Evolutionary conservation across 1,140 invertebrate genomes (phyloP).

Genomic region (Diuraphis noxia): DNA sequence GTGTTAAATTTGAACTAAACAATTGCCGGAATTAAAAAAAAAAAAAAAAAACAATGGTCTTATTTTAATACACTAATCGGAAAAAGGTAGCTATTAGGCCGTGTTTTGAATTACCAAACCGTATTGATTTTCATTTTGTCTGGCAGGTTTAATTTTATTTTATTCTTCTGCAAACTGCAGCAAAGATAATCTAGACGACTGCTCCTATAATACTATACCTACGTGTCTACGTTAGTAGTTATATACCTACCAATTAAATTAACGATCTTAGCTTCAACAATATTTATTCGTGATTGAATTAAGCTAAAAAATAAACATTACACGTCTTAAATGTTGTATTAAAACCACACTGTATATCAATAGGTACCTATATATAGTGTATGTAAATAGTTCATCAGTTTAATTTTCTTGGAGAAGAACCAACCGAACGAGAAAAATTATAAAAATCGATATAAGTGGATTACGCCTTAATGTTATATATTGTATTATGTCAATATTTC

Average conservation of each 20-base stretch:
- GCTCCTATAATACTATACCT: background rate
- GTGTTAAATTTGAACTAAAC: constrained; percentile 7
- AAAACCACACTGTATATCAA: no score
- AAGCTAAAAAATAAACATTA: background rate
- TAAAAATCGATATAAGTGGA: background rate
- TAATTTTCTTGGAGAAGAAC: background rate
- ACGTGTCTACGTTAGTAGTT: no score
- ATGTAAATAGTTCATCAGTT: background rate
- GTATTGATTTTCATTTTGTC: background rate
- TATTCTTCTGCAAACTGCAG: background rate
- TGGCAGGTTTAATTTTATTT: background rate
- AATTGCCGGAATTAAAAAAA: background rate
- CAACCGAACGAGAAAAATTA: background rate
- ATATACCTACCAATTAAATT: background rate
- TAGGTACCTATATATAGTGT: background rate
- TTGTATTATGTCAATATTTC: background rate
- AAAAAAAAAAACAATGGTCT: background rate
- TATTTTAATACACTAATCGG: constrained; percentile 1
- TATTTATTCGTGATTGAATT: background rate
- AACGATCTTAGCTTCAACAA: background rate
- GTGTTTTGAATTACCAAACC: constrained; percentile 22
- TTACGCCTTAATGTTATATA: no score
- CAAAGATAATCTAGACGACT: background rate
- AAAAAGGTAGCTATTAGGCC: background rate
- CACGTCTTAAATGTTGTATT: background rate